Evolutionary conservation across 2,888 invertebrate species (phyloP), one percentile per base, ranked within the genome.

Genomic region (Calameuta idolon): DNA sequence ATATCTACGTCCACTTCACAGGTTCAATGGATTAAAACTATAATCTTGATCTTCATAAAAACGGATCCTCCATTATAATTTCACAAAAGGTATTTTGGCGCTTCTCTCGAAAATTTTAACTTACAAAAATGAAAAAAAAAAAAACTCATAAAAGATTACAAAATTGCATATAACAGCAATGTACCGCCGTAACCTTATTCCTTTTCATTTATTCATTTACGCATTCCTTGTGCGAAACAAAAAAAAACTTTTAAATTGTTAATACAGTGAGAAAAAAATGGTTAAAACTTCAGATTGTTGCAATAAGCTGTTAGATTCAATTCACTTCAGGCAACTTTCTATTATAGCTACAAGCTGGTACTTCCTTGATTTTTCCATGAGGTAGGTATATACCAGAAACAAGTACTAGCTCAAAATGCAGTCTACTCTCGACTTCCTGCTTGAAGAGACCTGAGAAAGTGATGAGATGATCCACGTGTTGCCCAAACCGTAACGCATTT

Each of bases 371-470:
- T 82, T 78, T 86, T 86, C 79, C 93, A 89, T 81, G 92, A 93
- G 34, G 92, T 91, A 1, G 95, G 95, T 68, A 95, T 88, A 89
- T 68, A 95, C 95, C 95, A 95, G 89, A 95, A 95, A 86, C 95
- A 35, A 35, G 12, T 35, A 35, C 35, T 35, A 12, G 12, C 12
- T 35, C 12, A 85, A 93, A 93, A 68, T 90, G 90, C 3, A 87
- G 83, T 78, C 92, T 86, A 69, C 87, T 85, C 35, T 86, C 86
- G 9, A 93, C 87, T 84, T 92, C 90, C 74, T 91, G 85, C 78
- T 92, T 92, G 75, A 93, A 92, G 82, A 92, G 92, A 83, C 91
- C 90, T 1, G 92, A 92, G 69, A 92, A 86, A 15, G 92, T 92
- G 91, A 93, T 93, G 69, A 93, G 87, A 78, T 92, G 90, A 84